Evolutionary conservation across 2,888 invertebrate species (phyloP).

Genomic region (Zaprionus lineosus): DNA sequence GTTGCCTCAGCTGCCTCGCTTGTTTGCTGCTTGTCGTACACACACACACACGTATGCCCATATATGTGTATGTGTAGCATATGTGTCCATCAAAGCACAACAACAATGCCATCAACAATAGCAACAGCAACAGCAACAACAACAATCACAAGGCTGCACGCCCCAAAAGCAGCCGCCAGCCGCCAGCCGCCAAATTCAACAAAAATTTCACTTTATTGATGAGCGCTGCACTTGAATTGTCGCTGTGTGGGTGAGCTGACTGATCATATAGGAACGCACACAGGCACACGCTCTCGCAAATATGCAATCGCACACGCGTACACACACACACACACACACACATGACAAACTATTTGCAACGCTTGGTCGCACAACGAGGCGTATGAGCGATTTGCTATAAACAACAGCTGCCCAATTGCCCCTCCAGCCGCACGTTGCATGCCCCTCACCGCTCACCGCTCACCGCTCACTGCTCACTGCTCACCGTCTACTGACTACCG

Average conservation of each 20-base stretch:
- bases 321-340: constrained; percentile 18
- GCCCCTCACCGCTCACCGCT: not conserved
- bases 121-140: constrained; percentile 30
- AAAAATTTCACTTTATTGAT: constrained; percentile 73
- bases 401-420: constrained; percentile 55
- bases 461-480: too few relatives aligned
- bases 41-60: constrained; percentile 4
- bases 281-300: not conserved
- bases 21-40: constrained; percentile 29
- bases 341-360: constrained; percentile 57
- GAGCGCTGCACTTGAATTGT: constrained; percentile 70
- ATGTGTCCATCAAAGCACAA: constrained; percentile 53
- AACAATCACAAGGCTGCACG: constrained; percentile 42
- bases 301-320: not conserved
- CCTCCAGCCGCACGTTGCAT: not conserved
- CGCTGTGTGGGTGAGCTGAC: constrained; percentile 45
- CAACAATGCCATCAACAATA: constrained; percentile 32
- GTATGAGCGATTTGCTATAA: constrained; percentile 68
- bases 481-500: too few relatives aligned
- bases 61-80: constrained; percentile 31
- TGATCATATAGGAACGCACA: constrained; percentile 30
- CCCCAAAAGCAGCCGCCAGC: constrained; percentile 48
- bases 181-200: constrained; percentile 32
- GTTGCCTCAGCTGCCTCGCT: constrained; percentile 43
- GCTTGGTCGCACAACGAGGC: constrained; percentile 73